Evolutionary conservation across 2,888 invertebrate genomes (phyloP).

Genomic region (Sphecodes monilicornis): DNA sequence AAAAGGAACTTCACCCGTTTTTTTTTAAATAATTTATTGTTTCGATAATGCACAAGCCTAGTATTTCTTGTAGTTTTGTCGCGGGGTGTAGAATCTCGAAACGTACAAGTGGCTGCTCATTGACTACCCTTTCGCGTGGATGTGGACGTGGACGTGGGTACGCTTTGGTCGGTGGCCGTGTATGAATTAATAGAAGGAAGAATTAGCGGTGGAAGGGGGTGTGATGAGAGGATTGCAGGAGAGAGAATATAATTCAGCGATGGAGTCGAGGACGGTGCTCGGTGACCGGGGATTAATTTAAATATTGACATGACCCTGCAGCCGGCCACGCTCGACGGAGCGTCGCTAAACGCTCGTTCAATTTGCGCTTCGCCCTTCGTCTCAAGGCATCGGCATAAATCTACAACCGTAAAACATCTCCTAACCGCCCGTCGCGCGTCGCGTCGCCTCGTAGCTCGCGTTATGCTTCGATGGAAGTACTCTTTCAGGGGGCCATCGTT

Average conservation of each 20-base stretch:
- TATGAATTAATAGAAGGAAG: slow-evolving; percentile 41
- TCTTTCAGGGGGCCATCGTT: slow-evolving; percentile 39
- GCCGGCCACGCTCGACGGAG: slow-evolving; percentile 73
- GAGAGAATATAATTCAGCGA: slow-evolving; percentile 65
- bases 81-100: background rate
- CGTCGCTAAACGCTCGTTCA: slow-evolving; percentile 78
- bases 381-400: slow-evolving; percentile 70
- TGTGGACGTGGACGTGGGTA: background rate
- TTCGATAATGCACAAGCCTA: too few relatives aligned
- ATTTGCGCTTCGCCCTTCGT: slow-evolving; percentile 70
- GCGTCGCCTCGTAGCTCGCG: slow-evolving; percentile 32
- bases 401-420: slow-evolving; percentile 63
- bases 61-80: background rate
- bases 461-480: slow-evolving; percentile 33
- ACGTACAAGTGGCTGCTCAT: background rate
- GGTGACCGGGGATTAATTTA: slow-evolving; percentile 75
- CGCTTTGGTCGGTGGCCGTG: background rate
- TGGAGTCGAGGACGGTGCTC: slow-evolving; percentile 62
- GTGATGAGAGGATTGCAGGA: slow-evolving; percentile 35
- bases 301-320: slow-evolving; percentile 78
- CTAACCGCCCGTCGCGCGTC: slow-evolving; percentile 48
- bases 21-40: too few relatives aligned
- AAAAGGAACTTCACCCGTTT: too few relatives aligned
- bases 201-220: slow-evolving; percentile 10
- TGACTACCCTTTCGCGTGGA: background rate